Evolutionary conservation across 2,888 invertebrate species (phyloP), one percentile per base, ranked within the genome.

Genomic region (Aleiodes testaceus): DNA sequence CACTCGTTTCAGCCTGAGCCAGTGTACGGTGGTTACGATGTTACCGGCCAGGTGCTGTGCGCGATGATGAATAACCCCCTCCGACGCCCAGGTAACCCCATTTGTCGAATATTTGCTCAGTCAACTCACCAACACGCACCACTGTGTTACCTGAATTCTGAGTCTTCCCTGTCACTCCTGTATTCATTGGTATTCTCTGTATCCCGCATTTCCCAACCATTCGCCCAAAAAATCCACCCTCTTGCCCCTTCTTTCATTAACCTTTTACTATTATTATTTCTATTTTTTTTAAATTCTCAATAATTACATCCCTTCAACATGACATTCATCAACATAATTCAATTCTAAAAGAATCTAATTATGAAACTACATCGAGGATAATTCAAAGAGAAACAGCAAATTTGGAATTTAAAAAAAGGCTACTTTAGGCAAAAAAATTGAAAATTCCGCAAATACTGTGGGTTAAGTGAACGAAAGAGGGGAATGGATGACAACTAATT

Each of bases 81-180:
- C 52, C 52, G 52, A 50, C 44, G 16, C 49, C 22, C 50, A 71
- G 63, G 71, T 66, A 66, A 63, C 71, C 66, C 63, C 71, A 71
- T 71, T 71, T 71, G 71, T 71, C 71, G 66, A 71, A 71, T 71
- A 71, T 71, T 71, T 71, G 52, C 66, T 66, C 61, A 53, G 55
- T 44, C 26, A 49, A 65, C 59, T 47, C 59, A 50, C 59, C 30
- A 42, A 47, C 53, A 45, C 59, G 42, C 59, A 59, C 36, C 16
- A 7, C 16, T 36, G 14, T 18, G 36, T 42, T 59, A 30, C 14
- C 42, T 59, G 18, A 59, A 59, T 12, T 18, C 11, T 16, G 12
- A 59, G 16, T 59, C 59, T 59, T 53, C 30, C n/a, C 16, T 42
- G 20, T 42, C 42, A 11, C 7, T 42, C 14, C 11, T n/a, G 36